phyloP scores from a whole-genome alignment of 2,113 vertebrate genomes.

The Melierax canorus region DNA sequence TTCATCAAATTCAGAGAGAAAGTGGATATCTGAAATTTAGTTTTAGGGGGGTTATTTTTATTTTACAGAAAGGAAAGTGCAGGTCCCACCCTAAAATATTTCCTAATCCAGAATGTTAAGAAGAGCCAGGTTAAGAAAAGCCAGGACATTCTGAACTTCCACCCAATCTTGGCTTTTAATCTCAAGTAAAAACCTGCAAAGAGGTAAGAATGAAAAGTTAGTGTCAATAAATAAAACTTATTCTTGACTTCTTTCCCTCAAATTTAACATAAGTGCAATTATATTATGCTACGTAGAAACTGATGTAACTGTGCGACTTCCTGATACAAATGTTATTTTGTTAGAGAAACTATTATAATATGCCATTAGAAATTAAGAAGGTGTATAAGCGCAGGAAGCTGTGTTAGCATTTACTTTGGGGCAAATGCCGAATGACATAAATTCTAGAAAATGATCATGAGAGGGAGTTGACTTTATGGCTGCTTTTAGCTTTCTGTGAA shows the following conservation, averaged over 20 bases:
- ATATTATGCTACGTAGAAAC: neutral
- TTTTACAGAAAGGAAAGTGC: neutral
- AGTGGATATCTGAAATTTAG: neutral
- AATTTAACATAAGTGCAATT: neutral
- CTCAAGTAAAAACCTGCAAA: neutral
- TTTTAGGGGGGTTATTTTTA: neutral
- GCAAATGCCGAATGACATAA: neutral
- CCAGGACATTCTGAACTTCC: neutral
- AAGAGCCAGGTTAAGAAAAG: neutral
- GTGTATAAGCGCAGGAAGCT: neutral
- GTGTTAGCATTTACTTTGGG: neutral
- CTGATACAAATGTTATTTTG: neutral
- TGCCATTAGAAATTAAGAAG: neutral
- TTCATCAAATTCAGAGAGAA: neutral
- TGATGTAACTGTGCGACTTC: neutral
- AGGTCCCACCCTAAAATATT: neutral
- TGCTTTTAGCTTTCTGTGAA: neutral
- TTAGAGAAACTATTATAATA: neutral
- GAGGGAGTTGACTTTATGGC: neutral
- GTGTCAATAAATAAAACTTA: neutral
- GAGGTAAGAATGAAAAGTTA: neutral
- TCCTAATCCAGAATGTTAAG: neutral
- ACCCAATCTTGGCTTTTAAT: neutral
- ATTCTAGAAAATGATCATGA: neutral
- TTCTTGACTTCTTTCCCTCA: neutral